Base-by-base conservation (phyloP, 1,140 invertebrate species). In the Neodiprion fabricii region DNA sequence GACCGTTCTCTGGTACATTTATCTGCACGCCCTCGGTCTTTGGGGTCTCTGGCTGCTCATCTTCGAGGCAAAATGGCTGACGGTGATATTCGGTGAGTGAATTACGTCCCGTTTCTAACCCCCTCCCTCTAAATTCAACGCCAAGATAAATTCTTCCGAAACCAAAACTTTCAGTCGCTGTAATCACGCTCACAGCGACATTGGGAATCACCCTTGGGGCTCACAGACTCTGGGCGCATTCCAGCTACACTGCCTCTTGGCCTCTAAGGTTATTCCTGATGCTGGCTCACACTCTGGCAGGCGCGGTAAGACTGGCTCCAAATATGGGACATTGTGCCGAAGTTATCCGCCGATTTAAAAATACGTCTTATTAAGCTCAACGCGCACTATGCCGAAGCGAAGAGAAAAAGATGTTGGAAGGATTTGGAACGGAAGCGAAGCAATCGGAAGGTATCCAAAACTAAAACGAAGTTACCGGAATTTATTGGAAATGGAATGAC, bases 221-320 rank as follows among this genome's bases (percentile, higher is more conserved):
- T 1, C 97, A 99, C 84, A 90, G 97, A 77, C 85, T 98, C 17
- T 99, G 97, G 96, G 92, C 96, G 0, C 98, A 99, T 86, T 85
- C 90, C 53, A 91, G 95, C 0, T 99, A 96, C 85, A 92, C 93
- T 80, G 97, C 97, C 1, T 91, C 84, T 68, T 88, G 89, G 0
- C 89, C 91, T 3, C 80, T 98, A 1, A 91, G 92, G 78, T 83
- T 96, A n/a, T 88, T 96, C 65, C 88, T 98, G 0, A 94, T 95
- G 85, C 61, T 96, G 1, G 92, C 92, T 75, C 95, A 98, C 79
- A 96, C 95, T 0, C 85, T 97, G 68, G 92, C 93, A 12, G 94
- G 96, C 77, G 94, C 97, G 89, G 96, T 97, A 90, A 88, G 87
- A 40, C 28, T 40, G 28, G 28, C 2, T 40, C 5, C 28, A 40